phyloP scores from a whole-genome alignment of 2,797 vertebrate genomes.

The Smutsia temminckii region DNA sequence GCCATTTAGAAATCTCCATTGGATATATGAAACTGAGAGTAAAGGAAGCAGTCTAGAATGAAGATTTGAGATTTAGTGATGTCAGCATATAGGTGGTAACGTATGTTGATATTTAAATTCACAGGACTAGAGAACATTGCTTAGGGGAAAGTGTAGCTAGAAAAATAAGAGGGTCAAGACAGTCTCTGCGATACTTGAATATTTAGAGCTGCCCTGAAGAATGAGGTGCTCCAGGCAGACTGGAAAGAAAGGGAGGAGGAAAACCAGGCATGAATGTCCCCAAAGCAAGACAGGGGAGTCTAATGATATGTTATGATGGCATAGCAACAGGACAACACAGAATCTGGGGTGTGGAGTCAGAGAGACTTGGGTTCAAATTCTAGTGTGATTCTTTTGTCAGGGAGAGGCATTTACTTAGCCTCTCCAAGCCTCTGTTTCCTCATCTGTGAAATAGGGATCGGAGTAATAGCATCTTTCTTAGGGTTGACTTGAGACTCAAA shows the following conservation, averaged over 20 bases:
- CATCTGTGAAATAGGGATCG: neutral
- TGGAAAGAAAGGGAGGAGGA: neutral
- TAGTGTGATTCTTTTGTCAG: neutral
- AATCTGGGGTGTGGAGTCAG: neutral
- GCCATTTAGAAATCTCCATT: constrained; percentile 18
- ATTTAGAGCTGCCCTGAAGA: neutral
- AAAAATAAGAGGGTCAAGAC: neutral
- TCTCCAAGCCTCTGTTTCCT: constrained; percentile 1
- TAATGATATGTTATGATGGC: neutral
- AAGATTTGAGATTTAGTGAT: neutral
- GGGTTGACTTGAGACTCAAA: neutral
- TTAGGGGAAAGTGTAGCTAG: neutral
- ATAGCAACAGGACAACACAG: neutral
- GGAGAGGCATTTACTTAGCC: neutral
- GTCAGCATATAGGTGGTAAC: neutral
- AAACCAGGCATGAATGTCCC: neutral
- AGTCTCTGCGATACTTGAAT: neutral
- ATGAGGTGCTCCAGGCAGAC: neutral
- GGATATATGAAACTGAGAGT: constrained; percentile 21
- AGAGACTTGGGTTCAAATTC: neutral
- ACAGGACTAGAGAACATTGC: neutral
- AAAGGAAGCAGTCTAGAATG: neutral
- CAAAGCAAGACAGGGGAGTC: neutral
- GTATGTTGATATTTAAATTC: constrained; percentile 5
- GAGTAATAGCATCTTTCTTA: neutral